phyloP scores from a whole-genome alignment of 2,888 invertebrate species.

The Tipula unca region DNA sequence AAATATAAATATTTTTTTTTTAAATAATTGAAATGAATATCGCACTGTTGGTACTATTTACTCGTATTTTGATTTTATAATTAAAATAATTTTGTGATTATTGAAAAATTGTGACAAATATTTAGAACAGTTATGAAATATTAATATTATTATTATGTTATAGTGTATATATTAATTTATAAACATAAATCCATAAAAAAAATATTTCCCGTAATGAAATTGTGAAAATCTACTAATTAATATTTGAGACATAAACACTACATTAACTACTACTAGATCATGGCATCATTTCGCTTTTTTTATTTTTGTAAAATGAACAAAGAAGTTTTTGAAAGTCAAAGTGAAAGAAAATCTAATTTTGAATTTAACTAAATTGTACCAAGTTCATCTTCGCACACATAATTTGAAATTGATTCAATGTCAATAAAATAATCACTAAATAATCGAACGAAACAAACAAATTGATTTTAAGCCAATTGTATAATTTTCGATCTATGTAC shows the following conservation, averaged over 20 bases:
- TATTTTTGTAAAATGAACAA: not conserved
- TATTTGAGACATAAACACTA: not conserved
- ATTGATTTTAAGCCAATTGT: not conserved
- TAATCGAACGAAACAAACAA: not conserved
- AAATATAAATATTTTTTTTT: slow-evolving; percentile 14
- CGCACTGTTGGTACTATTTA: slow-evolving; percentile 30
- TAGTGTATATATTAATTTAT: not conserved
- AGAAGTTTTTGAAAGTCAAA: not conserved
- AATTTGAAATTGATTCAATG: not conserved
- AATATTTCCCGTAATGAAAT: not conserved
- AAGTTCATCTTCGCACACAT: not conserved
- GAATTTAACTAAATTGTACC: not conserved
- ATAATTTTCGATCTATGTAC: not conserved
- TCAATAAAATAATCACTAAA: not conserved
- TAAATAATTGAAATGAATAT: slow-evolving; percentile 32
- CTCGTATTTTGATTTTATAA: not conserved
- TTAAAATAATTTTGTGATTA: not conserved
- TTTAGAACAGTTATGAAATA: not conserved
- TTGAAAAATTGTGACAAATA: not conserved
- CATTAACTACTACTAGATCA: not conserved
- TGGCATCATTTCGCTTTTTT: not conserved
- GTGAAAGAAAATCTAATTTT: not conserved
- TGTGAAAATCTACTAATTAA: not conserved
- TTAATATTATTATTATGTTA: not conserved
- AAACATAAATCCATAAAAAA: not conserved